Base-by-base conservation (phyloP, 2,113 vertebrate species). In the Falco punctatus region DNA sequence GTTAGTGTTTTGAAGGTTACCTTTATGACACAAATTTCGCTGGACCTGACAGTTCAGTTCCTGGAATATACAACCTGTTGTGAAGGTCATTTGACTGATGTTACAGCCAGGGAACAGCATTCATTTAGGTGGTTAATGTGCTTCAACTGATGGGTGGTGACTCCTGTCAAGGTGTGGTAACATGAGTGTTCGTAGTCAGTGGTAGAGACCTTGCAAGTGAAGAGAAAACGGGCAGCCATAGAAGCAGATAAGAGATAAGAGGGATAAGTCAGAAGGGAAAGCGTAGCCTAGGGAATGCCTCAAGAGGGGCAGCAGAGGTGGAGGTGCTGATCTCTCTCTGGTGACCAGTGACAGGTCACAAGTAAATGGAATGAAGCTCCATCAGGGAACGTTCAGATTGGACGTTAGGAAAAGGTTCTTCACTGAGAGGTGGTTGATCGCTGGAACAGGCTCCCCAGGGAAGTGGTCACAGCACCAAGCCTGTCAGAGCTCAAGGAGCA, bases 121-220 rank as follows among this genome's bases (percentile, higher is more conserved):
- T 6, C 3, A 3, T 74, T 73, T 55, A 48, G 42, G 48, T 57
- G 70, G n/a, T 51, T 71, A 57, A 67, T 0, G 0, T 70, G 33
- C 55, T 87, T 57, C 57, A 52, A 4, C 40, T n/a, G 49, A 24
- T 38, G 46, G 8, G 17, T 81, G 51, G 21, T 66, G 73, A 46
- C 33, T 86, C 18, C 11, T 46, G 6, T 55, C 10, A n/a, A 40
- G 21, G 4, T 78, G 32, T 49, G 15, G 22, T 90, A 30, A 51
- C 18, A 3, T 15, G 48, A 67, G n/a, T 62, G n/a, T 32, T 65
- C 88, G 23, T 40, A 59, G 62, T 42, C 46, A 51, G 1, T 38
- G 58, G 38, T 38, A 24, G 46, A 66, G 65, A 8, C 19, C 54
- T 74, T 32, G 58, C 18, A 81, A 77, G 22, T 27, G 46, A 42